Evolutionary conservation across 1,140 invertebrate species (phyloP), one percentile per base, ranked within the genome.

Genomic region (Campoletis sonorensis): DNA sequence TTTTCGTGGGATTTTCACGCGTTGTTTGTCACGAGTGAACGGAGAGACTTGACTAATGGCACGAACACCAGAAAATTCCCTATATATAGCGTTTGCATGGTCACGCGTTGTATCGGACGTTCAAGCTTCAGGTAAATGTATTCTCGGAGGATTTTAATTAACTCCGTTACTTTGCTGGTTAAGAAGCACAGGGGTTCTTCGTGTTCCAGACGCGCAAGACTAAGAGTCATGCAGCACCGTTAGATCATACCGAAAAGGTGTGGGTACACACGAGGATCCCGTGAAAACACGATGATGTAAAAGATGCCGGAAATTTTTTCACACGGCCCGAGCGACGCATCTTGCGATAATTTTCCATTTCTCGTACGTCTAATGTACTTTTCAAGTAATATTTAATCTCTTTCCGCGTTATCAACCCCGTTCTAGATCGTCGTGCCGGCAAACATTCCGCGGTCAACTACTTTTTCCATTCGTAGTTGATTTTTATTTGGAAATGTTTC

Each of bases 121-220:
- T 70, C 33, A 18, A 27, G 27, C 30, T 27, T 30, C 27, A 16
- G 68, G 30, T 70, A 70, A 15, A 70, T 70, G 30, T n/a, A 70
- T 70, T 70, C 30, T 37, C 30, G 68, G 68, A 70, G 68, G 68
- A 79, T 79, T 79, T 77, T 79, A 79, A 79, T 79, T 61, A 79
- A 79, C 76, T 79, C 76, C 76, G 76, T 79, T 79, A 79, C 54
- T 64, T 67, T 33, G 54, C 76, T 30, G 30, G 68, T 37, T 70
- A 70, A 30, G 76, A 61, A 79, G 27, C 21, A n/a, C n/a, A 16
- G 18, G 54, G 23, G 54, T 64, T 51, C 40, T 76, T 33, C 45
- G 72, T 51, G 45, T 40, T 33, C 30, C 30, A n/a, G 68, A 30
- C 68, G 68, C 30, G 68, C 40, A 45, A 70, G 68, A 30, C 68